Percentiles rank a stretch among this genome's conserved stretches.
phyloP scores from a whole-genome alignment of 2,113 vertebrate species.

The Eidolon helvum region DNA sequence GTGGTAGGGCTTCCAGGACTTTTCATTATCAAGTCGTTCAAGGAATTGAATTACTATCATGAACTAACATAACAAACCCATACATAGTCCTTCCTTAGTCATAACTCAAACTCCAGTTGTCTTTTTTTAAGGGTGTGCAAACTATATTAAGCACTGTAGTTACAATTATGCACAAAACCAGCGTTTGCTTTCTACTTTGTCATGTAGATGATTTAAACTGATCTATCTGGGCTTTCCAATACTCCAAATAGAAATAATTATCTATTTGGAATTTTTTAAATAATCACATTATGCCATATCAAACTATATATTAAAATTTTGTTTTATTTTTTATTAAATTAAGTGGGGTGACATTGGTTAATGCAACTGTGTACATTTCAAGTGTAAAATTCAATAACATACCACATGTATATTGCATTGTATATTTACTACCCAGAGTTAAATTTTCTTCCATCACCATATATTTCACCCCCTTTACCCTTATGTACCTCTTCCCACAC shows the following conservation, averaged over 20 bases:
- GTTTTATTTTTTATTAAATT: too few species aligned
- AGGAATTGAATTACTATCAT: background rate
- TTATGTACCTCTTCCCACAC: too few species aligned
- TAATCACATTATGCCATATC: background rate
- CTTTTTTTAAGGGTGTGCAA: background rate
- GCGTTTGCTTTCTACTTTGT: background rate
- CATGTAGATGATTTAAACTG: background rate
- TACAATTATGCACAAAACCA: background rate
- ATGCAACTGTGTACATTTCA: too few species aligned
- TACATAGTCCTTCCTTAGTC: background rate
- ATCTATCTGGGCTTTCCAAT: background rate
- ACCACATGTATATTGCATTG: too few species aligned
- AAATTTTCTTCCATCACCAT: too few species aligned
- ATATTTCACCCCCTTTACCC: too few species aligned
- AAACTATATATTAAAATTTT: background rate
- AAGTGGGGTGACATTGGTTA: too few species aligned
- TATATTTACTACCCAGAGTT: too few species aligned
- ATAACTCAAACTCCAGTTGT: background rate
- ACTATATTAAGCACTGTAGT: background rate
- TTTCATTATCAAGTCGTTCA: background rate
- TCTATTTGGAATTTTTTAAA: background rate
- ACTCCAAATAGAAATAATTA: background rate
- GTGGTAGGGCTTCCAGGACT: background rate
- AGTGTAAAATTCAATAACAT: too few species aligned
- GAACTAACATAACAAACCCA: background rate